These are phyloP conservation scores for Prionace glauca DNA, from an alignment of 2,797 vertebrate genomes.

Conservation along the genomic window DNA sequence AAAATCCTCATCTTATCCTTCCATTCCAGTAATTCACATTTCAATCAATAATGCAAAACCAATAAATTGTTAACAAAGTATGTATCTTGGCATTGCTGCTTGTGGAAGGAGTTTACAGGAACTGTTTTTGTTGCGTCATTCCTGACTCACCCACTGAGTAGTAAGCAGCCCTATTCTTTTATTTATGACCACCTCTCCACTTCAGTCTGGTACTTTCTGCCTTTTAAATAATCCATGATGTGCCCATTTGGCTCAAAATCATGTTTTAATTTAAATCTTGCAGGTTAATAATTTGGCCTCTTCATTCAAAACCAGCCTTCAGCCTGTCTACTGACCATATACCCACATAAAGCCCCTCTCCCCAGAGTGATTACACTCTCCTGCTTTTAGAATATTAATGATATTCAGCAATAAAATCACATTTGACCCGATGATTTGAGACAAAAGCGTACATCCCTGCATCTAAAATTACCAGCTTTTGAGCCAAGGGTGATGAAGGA, in stretches of 20 bases:
- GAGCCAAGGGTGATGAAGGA: not conserved
- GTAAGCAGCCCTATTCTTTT: not conserved
- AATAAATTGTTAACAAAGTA: not conserved
- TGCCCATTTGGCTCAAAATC: constrained; percentile 9
- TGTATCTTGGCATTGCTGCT: not conserved
- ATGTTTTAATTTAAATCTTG: not conserved
- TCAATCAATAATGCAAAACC: not conserved
- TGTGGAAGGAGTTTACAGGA: not conserved
- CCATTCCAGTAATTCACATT: not conserved
- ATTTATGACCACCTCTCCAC: not conserved
- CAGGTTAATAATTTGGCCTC: not conserved
- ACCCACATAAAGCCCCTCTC: not conserved
- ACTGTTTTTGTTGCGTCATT: constrained; percentile 12
- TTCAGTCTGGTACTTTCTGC: not conserved
- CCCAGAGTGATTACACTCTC: not conserved
- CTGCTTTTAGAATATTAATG: not conserved
- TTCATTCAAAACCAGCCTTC: not conserved
- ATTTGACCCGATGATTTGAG: not conserved
- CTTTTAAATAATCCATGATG: constrained; percentile 19
- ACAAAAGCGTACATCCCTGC: not conserved
- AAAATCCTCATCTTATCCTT: not conserved
- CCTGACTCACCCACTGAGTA: not conserved
- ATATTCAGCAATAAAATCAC: not conserved
- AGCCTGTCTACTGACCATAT: not conserved
- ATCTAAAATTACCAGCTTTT: not conserved